A percentile compares a stretch with the other conserved stretches of the same genome.
Evolutionary conservation across 2,113 vertebrate species (phyloP).

Genomic region (Steatornis caripensis): DNA sequence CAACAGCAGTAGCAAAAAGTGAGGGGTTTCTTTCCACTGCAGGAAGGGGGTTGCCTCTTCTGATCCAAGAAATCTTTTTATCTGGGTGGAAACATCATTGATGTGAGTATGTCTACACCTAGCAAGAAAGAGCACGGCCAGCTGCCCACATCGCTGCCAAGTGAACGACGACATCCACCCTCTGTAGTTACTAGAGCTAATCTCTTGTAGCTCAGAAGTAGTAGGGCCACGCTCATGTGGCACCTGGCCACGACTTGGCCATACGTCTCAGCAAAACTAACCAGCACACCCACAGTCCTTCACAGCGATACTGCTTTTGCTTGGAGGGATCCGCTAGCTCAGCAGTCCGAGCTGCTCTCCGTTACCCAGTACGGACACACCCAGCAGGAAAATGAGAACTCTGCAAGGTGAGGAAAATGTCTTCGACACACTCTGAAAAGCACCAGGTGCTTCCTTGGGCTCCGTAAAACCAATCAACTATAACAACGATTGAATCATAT

Average conservation of each 20-base stretch:
- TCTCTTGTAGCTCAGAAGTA: not conserved
- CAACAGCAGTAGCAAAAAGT: not conserved
- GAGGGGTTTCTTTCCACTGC: not conserved
- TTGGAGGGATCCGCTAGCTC: not conserved
- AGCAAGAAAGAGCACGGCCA: not conserved
- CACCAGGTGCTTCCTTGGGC: not conserved
- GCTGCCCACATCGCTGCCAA: not conserved
- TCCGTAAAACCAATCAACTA: not conserved
- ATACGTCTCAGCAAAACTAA: not conserved
- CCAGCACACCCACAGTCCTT: not conserved
- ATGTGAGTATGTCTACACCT: not conserved
- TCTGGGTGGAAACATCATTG: not conserved
- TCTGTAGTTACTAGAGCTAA: not conserved
- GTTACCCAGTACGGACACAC: fast-evolving
- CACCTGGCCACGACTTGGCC: not conserved
- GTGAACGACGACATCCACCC: fast-evolving
- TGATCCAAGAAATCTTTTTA: not conserved
- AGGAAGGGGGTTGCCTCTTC: not conserved
- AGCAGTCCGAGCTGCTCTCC: not conserved
- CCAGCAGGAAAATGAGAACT: not conserved
- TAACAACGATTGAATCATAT: not conserved
- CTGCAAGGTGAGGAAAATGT: not conserved
- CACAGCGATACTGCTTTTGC: not conserved
- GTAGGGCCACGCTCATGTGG: fast-evolving
- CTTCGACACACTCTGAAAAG: not conserved